Evolutionary conservation across 2,888 invertebrate species (phyloP), one percentile per base, ranked within the genome.

Genomic region (Diarsia dahlii): DNA sequence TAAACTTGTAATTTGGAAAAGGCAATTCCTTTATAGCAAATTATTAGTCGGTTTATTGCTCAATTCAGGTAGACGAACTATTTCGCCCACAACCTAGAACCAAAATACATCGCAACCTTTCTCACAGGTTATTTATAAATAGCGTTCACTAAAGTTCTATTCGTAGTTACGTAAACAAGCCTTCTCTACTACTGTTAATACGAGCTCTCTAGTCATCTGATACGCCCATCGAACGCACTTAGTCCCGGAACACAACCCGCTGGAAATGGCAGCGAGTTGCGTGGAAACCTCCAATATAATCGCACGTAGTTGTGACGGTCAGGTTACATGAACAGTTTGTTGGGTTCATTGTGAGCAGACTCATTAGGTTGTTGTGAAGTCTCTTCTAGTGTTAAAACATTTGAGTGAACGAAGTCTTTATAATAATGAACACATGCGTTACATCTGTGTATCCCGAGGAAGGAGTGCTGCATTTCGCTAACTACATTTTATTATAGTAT

Each of bases 221-320:
- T 60, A 64, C 60, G 62, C 39, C 56, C 60, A 58, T 79, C 68
- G 58, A 52, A 66, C 80, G 52, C 81, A 84, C 85, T 85, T 83
- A 84, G 71, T 23, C 15, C 23, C 46, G 67, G 56, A 70, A 69
- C 82, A 46, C 52, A 50, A 81, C 62, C 62, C 50, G 50, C 76
- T 73, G 54, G 70, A 60, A 71, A 62, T 56, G 52, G 68, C 65
- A 71, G 58, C 69, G 48, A 83, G 52, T 45, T 63, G 64, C 56
- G 28, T 62, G 13, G 34, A 56, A 56, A 68, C 63, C 23, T 70
- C 65, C 56, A 28, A 68, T 68, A 45, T 56, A 20, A 45, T 12
- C 13, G 34, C 23, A 28, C 13, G 46, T 28, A 28, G 28, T 46
- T 34, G 46, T 13, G 45, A 18, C 23, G 58, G 58, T 58, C 34